These are phyloP conservation scores for Psittacus erithacus DNA, from an alignment of 2,113 vertebrate species.

Conservation along the genomic window DNA sequence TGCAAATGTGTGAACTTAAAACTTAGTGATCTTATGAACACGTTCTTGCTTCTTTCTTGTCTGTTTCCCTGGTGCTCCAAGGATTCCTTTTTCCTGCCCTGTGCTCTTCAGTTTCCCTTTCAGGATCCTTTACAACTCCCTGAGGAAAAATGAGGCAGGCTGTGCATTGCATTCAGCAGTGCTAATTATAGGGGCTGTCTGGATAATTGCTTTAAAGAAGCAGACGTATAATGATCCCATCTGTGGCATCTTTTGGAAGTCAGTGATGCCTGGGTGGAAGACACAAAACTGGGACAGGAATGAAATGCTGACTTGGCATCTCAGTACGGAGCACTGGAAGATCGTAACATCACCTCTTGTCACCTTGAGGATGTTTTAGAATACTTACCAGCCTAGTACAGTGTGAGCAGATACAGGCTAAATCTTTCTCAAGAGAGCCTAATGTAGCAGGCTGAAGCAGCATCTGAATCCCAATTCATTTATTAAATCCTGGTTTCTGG, in stretches of 20 bases:
- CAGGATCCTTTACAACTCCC: neutral
- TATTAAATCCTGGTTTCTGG: neutral
- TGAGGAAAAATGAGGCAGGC: neutral
- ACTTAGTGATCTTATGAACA: neutral
- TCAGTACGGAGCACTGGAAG: neutral
- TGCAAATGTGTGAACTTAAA: neutral
- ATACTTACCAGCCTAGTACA: neutral
- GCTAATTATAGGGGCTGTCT: slow-evolving; percentile 22
- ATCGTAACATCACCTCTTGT: neutral
- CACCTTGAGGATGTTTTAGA: neutral
- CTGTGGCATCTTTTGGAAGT: neutral
- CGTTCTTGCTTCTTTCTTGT: neutral
- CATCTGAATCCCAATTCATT: neutral
- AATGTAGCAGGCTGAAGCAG: neutral
- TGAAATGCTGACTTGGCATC: neutral
- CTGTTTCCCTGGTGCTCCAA: neutral
- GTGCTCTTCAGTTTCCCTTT: neutral
- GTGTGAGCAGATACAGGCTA: neutral
- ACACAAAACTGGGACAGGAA: neutral
- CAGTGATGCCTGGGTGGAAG: neutral
- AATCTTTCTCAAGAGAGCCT: neutral
- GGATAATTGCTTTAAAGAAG: neutral
- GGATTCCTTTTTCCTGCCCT: neutral
- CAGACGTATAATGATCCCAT: neutral
- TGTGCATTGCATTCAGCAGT: neutral